A percentile compares a stretch with the other conserved stretches of the same genome.
These are phyloP conservation scores for Perognathus longimembris DNA, from an alignment of 2,113 vertebrate genomes.

Conservation along the genomic window DNA sequence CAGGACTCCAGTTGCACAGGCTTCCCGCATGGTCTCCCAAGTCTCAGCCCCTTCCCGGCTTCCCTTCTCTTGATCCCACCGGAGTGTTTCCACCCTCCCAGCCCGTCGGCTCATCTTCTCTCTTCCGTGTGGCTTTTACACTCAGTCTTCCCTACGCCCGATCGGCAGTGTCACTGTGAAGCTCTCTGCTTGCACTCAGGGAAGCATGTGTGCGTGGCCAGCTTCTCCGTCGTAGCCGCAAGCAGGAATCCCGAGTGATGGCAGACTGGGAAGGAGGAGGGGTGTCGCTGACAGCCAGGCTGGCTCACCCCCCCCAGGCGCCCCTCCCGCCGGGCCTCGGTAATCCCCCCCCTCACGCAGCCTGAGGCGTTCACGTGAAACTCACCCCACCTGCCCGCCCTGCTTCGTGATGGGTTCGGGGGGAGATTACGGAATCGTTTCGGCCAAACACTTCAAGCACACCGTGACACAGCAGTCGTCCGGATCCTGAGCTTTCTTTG, in stretches of 20 bases:
- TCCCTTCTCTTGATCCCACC: too few relatives aligned
- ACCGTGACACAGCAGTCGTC: neutral
- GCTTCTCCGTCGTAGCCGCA: neutral
- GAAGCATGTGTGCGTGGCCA: accelerated
- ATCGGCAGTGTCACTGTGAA: neutral
- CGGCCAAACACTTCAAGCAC: neutral
- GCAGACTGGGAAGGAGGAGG: too few relatives aligned
- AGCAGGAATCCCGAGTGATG: neutral
- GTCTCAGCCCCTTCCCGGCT: too few relatives aligned
- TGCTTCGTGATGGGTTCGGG: neutral
- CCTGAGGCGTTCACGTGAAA: neutral
- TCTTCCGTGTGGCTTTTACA: neutral
- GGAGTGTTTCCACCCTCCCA: neutral
- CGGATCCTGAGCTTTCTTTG: neutral
- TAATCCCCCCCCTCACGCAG: too few relatives aligned
- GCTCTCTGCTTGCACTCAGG: neutral
- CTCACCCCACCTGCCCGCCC: accelerated
- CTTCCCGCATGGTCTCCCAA: too few relatives aligned
- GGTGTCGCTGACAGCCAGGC: too few relatives aligned
- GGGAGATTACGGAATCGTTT: neutral
- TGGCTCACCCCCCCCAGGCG: too few relatives aligned
- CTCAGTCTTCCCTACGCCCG: neutral
- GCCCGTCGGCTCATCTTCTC: neutral
- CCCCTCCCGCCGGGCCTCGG: too few relatives aligned
- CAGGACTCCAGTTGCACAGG: neutral